Conservation (phyloP, 2,888 invertebrate species). For the Temnothorax ravouxi region DNA sequence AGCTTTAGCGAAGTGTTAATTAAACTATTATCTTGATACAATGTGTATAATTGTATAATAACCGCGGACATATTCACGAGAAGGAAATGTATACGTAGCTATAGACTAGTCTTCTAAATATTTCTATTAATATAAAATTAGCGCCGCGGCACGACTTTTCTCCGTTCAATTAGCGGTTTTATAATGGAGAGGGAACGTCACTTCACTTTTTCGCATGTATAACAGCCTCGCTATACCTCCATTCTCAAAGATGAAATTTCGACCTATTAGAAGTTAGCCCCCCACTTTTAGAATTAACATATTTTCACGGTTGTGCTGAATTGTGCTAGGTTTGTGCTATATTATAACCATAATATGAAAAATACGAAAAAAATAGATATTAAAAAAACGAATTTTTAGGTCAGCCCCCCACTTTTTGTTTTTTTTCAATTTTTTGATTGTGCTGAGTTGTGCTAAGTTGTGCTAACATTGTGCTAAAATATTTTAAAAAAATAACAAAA, state of each 20-base stretch:
- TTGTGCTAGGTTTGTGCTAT: no score
- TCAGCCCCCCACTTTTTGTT: no score
- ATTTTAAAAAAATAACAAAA: no score
- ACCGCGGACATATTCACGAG: neutral
- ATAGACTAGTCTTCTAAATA: neutral
- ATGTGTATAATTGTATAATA: neutral
- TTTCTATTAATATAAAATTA: conserved; percentile 26
- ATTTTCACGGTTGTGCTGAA: no score
- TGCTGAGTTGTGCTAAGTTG: no score
- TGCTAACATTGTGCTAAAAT: no score
- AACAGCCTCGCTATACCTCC: neutral
- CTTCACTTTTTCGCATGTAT: neutral
- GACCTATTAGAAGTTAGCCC: no score
- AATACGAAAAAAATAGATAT: no score
- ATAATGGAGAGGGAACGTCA: neutral
- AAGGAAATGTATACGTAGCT: neutral
- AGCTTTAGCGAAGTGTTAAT: neutral
- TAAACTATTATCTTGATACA: conserved; percentile 16
- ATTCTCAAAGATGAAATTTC: conserved; percentile 27
- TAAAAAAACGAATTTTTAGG: no score
- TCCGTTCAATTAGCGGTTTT: conserved; percentile 23
- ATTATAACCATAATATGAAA: no score
- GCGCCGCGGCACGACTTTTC: neutral
- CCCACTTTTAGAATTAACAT: no score
- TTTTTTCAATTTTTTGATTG: no score